Percentiles rank a stretch among this genome's conserved stretches.
These are phyloP conservation scores for Synanceia verrucosa DNA, from an alignment of 2,797 vertebrate species.

Conservation along the genomic window DNA sequence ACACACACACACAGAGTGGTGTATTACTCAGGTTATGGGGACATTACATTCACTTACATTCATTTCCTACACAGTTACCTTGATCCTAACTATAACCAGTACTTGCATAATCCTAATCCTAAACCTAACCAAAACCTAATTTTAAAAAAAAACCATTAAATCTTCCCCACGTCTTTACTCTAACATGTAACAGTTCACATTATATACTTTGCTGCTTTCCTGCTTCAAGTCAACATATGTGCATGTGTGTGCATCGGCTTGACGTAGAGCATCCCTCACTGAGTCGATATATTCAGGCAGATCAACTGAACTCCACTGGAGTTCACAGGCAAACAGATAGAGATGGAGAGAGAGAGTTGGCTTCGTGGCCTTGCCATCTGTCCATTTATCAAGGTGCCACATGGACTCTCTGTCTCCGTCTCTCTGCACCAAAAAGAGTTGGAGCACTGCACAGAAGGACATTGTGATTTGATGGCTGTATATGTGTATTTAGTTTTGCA, in stretches of 20 bases:
- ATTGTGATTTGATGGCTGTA: conserved; percentile 47
- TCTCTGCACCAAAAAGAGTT: conserved; percentile 40
- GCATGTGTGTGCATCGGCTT: conserved; percentile 13
- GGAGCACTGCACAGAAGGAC: conserved; percentile 52
- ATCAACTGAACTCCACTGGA: conserved; percentile 63
- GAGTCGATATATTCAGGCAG: conserved; percentile 56
- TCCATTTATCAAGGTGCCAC: conserved; percentile 81
- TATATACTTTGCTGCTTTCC: background rate
- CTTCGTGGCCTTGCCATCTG: conserved; percentile 78
- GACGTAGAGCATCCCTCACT: conserved; percentile 46
- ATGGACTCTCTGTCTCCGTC: conserved; percentile 52
- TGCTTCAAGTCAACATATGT: conserved; percentile 31
- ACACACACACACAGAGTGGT: background rate
- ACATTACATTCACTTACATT: too few relatives aligned
- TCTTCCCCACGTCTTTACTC: too few relatives aligned
- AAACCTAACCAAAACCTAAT: too few relatives aligned
- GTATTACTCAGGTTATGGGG: too few relatives aligned
- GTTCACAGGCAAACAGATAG: conserved; percentile 36
- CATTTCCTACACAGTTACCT: too few relatives aligned
- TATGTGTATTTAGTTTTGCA: conserved; percentile 50
- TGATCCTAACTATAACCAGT: too few relatives aligned
- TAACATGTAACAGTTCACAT: too few relatives aligned
- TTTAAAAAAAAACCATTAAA: too few relatives aligned
- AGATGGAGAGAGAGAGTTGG: conserved; percentile 59
- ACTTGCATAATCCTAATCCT: too few relatives aligned